Conservation (phyloP, 2,888 invertebrate species). For the Silvanus unidentatus region DNA sequence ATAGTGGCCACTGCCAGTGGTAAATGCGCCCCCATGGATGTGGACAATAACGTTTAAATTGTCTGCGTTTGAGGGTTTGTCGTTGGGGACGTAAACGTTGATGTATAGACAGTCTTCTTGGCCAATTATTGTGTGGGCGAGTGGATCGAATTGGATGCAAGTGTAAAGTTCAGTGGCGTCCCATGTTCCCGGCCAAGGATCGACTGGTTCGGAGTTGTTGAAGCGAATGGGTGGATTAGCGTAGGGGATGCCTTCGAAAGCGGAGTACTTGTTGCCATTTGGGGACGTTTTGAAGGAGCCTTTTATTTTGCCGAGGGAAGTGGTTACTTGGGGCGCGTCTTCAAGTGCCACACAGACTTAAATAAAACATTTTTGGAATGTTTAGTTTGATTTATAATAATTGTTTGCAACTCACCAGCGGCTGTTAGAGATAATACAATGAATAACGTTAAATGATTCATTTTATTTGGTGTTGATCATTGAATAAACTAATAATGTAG, state of each 20-base stretch:
- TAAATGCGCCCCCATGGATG: slow-evolving; percentile 59
- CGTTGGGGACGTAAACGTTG: slow-evolving; percentile 52
- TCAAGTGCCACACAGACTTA: no score
- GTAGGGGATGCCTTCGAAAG: slow-evolving; percentile 9
- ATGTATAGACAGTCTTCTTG: slow-evolving; percentile 59
- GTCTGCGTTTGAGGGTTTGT: neutral
- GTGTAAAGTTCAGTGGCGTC: slow-evolving; percentile 50
- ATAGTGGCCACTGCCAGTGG: slow-evolving; percentile 54
- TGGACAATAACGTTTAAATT: slow-evolving; percentile 53
- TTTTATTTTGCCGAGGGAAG: no score
- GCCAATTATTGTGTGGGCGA: slow-evolving; percentile 37
- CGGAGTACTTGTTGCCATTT: neutral
- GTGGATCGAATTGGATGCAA: slow-evolving; percentile 4
- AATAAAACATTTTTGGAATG: no score
- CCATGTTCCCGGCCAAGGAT: slow-evolving; percentile 57
- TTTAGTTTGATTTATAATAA: no score
- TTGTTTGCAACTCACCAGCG: no score
- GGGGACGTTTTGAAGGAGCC: no score
- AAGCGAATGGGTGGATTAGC: slow-evolving; percentile 8
- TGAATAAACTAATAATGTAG: no score
- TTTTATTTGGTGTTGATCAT: no score
- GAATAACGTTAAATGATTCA: no score
- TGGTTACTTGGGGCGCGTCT: no score
- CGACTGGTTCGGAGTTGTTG: slow-evolving; percentile 50
- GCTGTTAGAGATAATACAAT: no score